Base-by-base conservation (phyloP, 2,113 vertebrate species). In the Sebastes schlegelii region DNA sequence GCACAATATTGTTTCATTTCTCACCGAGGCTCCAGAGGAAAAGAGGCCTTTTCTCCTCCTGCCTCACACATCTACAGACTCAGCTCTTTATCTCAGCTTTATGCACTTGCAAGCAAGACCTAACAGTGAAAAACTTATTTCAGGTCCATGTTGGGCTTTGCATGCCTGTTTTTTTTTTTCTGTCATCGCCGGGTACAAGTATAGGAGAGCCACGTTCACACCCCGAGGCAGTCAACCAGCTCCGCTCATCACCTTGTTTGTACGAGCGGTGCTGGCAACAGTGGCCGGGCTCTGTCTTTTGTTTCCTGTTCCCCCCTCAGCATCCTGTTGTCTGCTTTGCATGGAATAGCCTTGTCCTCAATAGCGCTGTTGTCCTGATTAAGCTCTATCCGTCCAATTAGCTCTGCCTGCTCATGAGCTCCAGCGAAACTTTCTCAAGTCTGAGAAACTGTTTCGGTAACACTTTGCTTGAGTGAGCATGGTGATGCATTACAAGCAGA, bases 1-100 rank as follows among this genome's bases (percentile, higher is more conserved):
- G 42, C 52, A 85, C 83, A 89, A 92, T 89, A 91, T 87, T 87
- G 72, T 83, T 92, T 84, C 70, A 88, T 88, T 87, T 91, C 77
- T 84, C 77, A 86, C 34, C 42, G 75, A 68, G 43, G 70, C 76
- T 87, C 51, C 64, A 21, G 57, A 82, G 79, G 80, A 81, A 82
- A 61, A 72, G 62, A 75, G 46, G 48, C 63, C 74, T 83, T 81
- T 57, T 86, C 52, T 77, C 23, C 77, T 80, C 57, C 79, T 46
- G 68, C 70, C 61, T 61, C 60, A 5, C 74, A 79, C 14, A 77
- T 79, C 61, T 45, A 76, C 83, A 77, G 55, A 70, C 68, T 85
- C 77, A 68, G 80, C 77, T 76, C 54, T 88, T 82, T 66, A 77
- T 82, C 58, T 66, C 77, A 13, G 74, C 58, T 34, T 75, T 23